Base-by-base conservation (phyloP, 2,888 invertebrate genomes). In the Acleris sparsana region DNA sequence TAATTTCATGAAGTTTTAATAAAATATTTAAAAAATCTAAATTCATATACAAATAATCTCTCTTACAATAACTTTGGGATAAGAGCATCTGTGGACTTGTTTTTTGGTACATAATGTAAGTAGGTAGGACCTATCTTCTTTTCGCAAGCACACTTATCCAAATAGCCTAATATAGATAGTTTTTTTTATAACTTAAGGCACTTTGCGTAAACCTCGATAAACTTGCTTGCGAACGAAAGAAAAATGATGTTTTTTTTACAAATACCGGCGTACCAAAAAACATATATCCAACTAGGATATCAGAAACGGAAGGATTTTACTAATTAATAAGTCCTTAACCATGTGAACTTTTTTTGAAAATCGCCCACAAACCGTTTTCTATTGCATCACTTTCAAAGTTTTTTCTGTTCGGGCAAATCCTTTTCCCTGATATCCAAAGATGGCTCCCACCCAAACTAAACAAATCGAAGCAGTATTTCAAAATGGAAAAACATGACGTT, bases 31-130 rank as follows among this genome's bases (percentile, higher is more conserved):
- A 80, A 81, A 84, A 89, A 86, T 85, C 88, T 89, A 89, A 89
- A 88, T 83, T 89, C 88, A 91, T 92, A 86, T 90, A 91, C 90
- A 92, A 88, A 89, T 91, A 89, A 91, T 88, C 87, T 89, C 84
- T 87, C 90, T 89, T 88, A 80, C 70, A 85, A 82, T 83, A 87
- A 62, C 39, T 56, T 66, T 57, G 57, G 53, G 56, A 11, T 57
- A 49, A 53, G 62, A 66, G 61, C 66, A 62, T 46, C n/a, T 6
- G 46, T 17, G 7, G 46, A 13, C 17, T 51, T 20, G 11, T 20
- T 13, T 18, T 51, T 51, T 20, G 18, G 51, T 46, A 51, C 51
- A 51, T 18, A 51, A 51, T 51, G 39, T 39, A 11, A 33, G 33
- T 33, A 11, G 9, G 25, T 25, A 25, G 4, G 22, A 3, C 1